Evolutionary conservation across 1,140 invertebrate genomes (phyloP), one percentile per base, ranked within the genome.

Genomic region (Chironomus tepperi): DNA sequence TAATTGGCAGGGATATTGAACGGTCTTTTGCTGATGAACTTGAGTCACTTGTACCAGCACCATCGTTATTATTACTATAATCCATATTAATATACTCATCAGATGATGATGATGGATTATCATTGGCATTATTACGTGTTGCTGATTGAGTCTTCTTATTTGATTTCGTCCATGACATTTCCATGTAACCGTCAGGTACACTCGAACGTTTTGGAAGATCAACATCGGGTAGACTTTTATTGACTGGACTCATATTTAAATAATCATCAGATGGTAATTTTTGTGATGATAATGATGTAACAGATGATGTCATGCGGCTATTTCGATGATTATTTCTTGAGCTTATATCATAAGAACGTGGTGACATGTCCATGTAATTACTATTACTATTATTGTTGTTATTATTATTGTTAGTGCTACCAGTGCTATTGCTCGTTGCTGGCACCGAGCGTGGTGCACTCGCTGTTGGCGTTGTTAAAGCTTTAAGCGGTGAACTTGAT

Each of bases 111-210:
- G 34, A 57, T 16, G 19, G 82, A 65, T 84, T 82, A 9, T 81
- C 74, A 12, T 70, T 74, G 9, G 43, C 72, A n/a, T 16, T 43
- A 1, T 9, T 19, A 57, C 74, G 15, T 5, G 19, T 74, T 64
- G 21, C 80, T 19, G 77, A 79, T 74, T 10, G 75, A 73, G 42
- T 75, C 76, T 10, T 75, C 21, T 16, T 76, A 73, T 74, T 75
- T 75, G 70, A 73, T 34, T 76, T 78, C 5, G 24, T 34, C 76
- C 77, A 85, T 0, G 84, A 83, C 88, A 89, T 89, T 75, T 88
- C 87, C 1, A 89, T 86, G 77, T 89, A 89, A 43, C 87, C 87
- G 19, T 88, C 87, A 1, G 82, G 82, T 5, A 83, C 43, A 73
- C 64, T 74, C 18, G 65, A 75, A 34, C 16, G 73, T 16, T 57